Evolutionary conservation across 2,888 invertebrate genomes (phyloP), one percentile per base, ranked within the genome.

Genomic region (Dasysyrphus tricinctus): DNA sequence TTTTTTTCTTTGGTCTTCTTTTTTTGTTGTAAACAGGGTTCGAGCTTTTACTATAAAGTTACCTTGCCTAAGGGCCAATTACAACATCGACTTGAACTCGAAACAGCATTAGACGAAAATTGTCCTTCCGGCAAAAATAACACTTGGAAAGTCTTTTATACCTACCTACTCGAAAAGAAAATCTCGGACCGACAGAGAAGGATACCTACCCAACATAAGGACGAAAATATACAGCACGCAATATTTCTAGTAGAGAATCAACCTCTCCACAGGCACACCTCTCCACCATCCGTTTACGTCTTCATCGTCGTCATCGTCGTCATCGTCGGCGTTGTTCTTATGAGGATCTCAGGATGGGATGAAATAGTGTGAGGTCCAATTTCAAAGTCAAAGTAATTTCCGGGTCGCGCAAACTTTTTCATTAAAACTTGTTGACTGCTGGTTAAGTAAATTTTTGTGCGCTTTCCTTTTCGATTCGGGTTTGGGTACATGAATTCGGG

Each of bases 371-470:
- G 75, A 79, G 78, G 78, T 82, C 86, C 82, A 82, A 86, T 86
- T 86, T 86, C 86, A 82, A 86, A 86, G 86, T 79, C 82, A 86
- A 86, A 82, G 78, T 86, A 86, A 86, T 82, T 86, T 86, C 86
- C 86, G 78, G 82, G 86, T 82, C 82, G 78, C 78, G 86, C 74
- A 82, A 86, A 86, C 86, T 86, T 86, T 86, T 86, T 82, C 86
- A 86, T 86, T 86, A 86, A 86, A 86, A 86, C 86, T 86, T 86
- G 86, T 86, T 86, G 86, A 86, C 86, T 86, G 82, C 82, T 86
- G 59, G 74, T 82, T 82, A 82, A 82, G 78, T 72, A 82, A 61
- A 61, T 74, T 81, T 70, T 79, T 70, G 56, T 54, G 59, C 44
- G 76, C 47, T 54, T 57, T 42, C 24, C 49, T 63, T 44, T 75